Percentiles rank a stretch among this genome's conserved stretches.
Conservation (phyloP, 1,140 invertebrate species). For the Drosophila nannoptera region DNA sequence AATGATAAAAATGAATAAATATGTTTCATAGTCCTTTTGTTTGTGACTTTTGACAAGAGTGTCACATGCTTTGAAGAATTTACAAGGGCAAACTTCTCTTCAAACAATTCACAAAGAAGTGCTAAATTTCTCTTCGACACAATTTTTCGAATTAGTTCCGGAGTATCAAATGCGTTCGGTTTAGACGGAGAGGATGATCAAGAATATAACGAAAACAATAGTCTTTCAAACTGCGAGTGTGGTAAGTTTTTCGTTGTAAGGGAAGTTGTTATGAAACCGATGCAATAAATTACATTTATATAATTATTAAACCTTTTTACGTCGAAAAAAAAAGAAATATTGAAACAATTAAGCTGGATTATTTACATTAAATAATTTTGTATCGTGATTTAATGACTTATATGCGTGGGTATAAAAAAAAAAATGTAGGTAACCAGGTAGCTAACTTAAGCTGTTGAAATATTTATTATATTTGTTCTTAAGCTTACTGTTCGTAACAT, state of each 20-base stretch:
- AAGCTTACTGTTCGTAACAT: too few relatives aligned
- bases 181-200: conserved; percentile 80
- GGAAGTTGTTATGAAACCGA: background rate
- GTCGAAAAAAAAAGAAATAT: too few relatives aligned
- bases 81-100: conserved; percentile 41
- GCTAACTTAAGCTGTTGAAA: too few relatives aligned
- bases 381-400: too few relatives aligned
- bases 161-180: conserved; percentile 79
- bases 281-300: background rate
- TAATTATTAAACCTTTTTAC: too few relatives aligned
- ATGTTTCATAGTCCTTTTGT: conserved; percentile 55
- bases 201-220: conserved; percentile 76
- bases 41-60: conserved; percentile 52
- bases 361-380: too few relatives aligned
- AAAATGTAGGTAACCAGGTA: too few relatives aligned
- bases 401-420: too few relatives aligned
- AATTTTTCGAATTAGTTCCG: conserved; percentile 81
- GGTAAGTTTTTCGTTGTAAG: conserved; percentile 79
- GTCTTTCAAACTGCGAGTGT: conserved; percentile 82
- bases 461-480: too few relatives aligned
- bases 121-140: conserved; percentile 84
- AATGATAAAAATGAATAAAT: conserved; percentile 62
- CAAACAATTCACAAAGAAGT: conserved; percentile 70
- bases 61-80: conserved; percentile 46
- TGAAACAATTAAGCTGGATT: too few relatives aligned